phyloP scores from a whole-genome alignment of 1,140 invertebrate genomes.

The Heliothis subflexa region DNA sequence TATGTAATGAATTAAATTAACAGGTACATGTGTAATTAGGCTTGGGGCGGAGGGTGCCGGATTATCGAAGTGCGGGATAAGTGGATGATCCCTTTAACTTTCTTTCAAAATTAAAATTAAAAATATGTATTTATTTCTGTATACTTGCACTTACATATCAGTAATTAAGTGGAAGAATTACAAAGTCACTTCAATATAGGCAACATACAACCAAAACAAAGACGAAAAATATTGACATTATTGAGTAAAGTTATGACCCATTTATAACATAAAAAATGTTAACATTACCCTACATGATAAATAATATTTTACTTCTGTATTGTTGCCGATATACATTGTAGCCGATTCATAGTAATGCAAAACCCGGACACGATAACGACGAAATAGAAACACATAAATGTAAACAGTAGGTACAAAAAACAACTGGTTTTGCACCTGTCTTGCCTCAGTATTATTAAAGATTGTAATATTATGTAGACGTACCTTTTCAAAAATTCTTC shows the following conservation, averaged over 20 bases:
- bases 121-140: too few species aligned
- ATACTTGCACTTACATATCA: too few species aligned
- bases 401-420: slow-evolving; percentile 5
- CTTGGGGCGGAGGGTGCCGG: too few species aligned
- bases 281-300: not conserved
- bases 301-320: too few species aligned
- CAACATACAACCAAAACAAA: too few species aligned
- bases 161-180: too few species aligned
- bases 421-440: slow-evolving; percentile 33
- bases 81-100: too few species aligned
- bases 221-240: not conserved
- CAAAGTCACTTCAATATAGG: too few species aligned
- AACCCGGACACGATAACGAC: slow-evolving; percentile 1
- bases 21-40: too few species aligned
- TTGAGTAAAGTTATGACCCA: not conserved
- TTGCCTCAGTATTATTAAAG: not conserved
- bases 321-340: not conserved
- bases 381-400: slow-evolving; percentile 7
- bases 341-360: not conserved
- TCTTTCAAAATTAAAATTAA: too few species aligned
- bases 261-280: not conserved
- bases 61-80: too few species aligned
- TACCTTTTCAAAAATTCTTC: slow-evolving; percentile 83
- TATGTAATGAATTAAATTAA: too few species aligned
- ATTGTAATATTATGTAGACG: slow-evolving; percentile 28